These are phyloP conservation scores for Nipponacmea schrenckii DNA, from an alignment of 2,888 invertebrate species.

Conservation along the genomic window DNA sequence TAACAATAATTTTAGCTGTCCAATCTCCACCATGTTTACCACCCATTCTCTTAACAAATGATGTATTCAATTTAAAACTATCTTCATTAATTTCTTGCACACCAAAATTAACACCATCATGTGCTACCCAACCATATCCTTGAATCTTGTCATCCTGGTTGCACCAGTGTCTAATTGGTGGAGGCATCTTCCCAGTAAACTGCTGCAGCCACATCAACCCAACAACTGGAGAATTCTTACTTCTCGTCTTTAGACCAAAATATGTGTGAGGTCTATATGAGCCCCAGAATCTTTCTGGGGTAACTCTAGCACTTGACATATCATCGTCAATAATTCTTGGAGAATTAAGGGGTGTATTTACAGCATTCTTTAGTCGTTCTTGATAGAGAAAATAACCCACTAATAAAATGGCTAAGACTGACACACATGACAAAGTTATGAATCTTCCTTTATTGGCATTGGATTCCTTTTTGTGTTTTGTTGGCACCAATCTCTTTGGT, in stretches of 20 bases:
- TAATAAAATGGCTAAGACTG: constrained; percentile 20
- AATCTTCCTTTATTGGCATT: too few species aligned
- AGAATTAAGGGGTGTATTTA: constrained; percentile 50
- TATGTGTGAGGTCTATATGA: constrained; percentile 74
- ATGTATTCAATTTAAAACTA: constrained; percentile 81
- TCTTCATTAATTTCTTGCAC: constrained; percentile 87
- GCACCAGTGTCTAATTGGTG: constrained; percentile 78
- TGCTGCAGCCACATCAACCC: constrained; percentile 97
- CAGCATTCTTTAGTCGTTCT: constrained; percentile 41
- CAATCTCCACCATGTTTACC: constrained; percentile 91
- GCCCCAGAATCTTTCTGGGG: constrained; percentile 79
- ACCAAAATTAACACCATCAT: constrained; percentile 93
- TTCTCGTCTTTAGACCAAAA: constrained; percentile 81
- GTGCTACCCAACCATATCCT: constrained; percentile 88
- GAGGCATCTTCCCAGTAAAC: constrained; percentile 73
- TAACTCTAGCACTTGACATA: constrained; percentile 41
- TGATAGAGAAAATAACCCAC: constrained; percentile 42
- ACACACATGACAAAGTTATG: constrained; percentile 5
- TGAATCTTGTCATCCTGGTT: constrained; percentile 73
- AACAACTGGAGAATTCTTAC: constrained; percentile 87
- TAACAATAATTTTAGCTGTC: constrained; percentile 84
- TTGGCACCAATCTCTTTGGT: not conserved
- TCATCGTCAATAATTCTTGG: constrained; percentile 50
- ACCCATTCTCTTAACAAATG: constrained; percentile 86
- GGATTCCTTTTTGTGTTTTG: too few species aligned